These are phyloP conservation scores for Polydrusus pterygomalis DNA, from an alignment of 2,888 invertebrate species.

Conservation along the genomic window DNA sequence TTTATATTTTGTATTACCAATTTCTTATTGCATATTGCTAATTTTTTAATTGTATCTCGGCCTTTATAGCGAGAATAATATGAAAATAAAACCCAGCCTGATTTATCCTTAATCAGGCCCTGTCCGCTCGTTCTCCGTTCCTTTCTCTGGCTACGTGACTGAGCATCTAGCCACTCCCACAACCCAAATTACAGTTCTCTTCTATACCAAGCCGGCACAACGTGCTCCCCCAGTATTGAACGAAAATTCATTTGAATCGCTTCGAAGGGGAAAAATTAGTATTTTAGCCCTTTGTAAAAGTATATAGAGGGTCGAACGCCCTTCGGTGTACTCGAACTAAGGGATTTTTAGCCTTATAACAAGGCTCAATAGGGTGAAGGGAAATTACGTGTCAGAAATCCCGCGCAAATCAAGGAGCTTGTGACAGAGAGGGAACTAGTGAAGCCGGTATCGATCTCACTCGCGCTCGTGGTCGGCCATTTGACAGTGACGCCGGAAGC, in stretches of 20 bases:
- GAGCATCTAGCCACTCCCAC: slow-evolving; percentile 12
- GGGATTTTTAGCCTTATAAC: slow-evolving; percentile 16
- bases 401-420: slow-evolving; percentile 40
- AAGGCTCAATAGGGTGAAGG: neutral
- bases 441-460: slow-evolving; percentile 43
- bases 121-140: neutral
- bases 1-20: too few species aligned
- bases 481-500: slow-evolving; percentile 55
- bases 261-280: slow-evolving; percentile 4
- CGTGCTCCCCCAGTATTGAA: slow-evolving; percentile 20
- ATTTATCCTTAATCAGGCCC: neutral
- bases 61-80: too few species aligned
- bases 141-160: neutral
- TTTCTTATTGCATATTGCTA: too few species aligned
- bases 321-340: neutral
- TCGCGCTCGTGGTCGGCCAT: slow-evolving; percentile 49
- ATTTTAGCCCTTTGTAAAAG: slow-evolving; percentile 7
- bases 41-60: too few species aligned
- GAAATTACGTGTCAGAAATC: slow-evolving; percentile 41
- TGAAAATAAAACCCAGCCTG: too few species aligned
- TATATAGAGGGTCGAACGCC: slow-evolving; percentile 9
- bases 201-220: slow-evolving; percentile 21
- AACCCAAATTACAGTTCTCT: slow-evolving; percentile 33
- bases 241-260: slow-evolving; percentile 9
- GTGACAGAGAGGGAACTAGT: slow-evolving; percentile 42